A percentile compares a stretch with the other conserved stretches of the same genome.
Evolutionary conservation across 2,888 invertebrate genomes (phyloP).

Genomic region (Netelia virgata): DNA sequence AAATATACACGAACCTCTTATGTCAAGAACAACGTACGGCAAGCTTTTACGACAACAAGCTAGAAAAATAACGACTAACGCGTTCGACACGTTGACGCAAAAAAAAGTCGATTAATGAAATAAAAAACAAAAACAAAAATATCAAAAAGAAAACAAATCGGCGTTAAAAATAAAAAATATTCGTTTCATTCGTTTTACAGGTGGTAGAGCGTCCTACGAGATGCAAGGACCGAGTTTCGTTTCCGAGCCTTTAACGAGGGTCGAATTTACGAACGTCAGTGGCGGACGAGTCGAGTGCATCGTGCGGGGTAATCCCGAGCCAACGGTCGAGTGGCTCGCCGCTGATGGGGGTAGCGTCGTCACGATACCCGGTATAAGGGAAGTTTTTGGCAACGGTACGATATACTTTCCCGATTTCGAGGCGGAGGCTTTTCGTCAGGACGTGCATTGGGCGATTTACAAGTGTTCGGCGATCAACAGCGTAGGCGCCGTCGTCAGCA

Average conservation of each 20-base stretch:
- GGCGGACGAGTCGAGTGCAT: slow-evolving; percentile 86
- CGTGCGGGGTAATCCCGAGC: slow-evolving; percentile 86
- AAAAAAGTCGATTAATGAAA: not conserved
- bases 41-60: too few relatives aligned
- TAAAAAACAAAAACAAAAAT: not conserved
- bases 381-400: slow-evolving; percentile 86
- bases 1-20: slow-evolving; percentile 31
- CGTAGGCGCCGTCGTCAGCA: slow-evolving; percentile 92
- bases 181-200: slow-evolving; percentile 72
- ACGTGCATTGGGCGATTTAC: slow-evolving; percentile 87
- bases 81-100: too few relatives aligned
- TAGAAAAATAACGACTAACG: too few relatives aligned
- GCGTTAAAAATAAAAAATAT: too few relatives aligned
- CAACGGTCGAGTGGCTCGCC: slow-evolving; percentile 86
- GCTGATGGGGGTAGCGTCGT: slow-evolving; percentile 86
- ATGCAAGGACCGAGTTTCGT: slow-evolving; percentile 87
- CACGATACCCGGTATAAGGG: slow-evolving; percentile 86
- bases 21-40: not conserved
- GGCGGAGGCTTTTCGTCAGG: slow-evolving; percentile 87
- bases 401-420: slow-evolving; percentile 87
- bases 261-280: slow-evolving; percentile 87
- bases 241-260: slow-evolving; percentile 86
- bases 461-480: slow-evolving; percentile 87
- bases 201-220: slow-evolving; percentile 85
- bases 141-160: not conserved